A percentile compares a stretch with the other conserved stretches of the same genome.
phyloP scores from a whole-genome alignment of 2,797 vertebrate genomes.

The Apodemus agrarius region DNA sequence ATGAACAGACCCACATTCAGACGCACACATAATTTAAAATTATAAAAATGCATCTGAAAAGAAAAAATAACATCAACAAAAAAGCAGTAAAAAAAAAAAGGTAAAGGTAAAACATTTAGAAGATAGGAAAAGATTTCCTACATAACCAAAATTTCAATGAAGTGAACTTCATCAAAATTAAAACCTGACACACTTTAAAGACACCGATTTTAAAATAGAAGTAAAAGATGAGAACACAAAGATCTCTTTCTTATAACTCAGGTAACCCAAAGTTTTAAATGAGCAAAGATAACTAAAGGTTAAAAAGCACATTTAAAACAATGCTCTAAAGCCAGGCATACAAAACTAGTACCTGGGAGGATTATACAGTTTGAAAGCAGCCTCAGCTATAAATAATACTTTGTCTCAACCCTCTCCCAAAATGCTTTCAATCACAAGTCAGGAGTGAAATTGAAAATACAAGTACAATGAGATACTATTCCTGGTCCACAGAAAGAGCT shows the following conservation, averaged over 20 bases:
- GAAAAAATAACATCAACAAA: background rate
- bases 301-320: background rate
- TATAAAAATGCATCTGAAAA: background rate
- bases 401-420: background rate
- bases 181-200: slow-evolving; percentile 22
- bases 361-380: background rate
- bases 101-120: slow-evolving; percentile 6
- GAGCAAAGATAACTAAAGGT: background rate
- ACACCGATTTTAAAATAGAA: background rate
- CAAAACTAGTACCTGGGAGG: background rate
- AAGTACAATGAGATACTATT: background rate
- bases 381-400: background rate
- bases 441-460: background rate
- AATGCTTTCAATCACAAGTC: background rate
- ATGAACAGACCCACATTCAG: background rate
- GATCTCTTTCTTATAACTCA: background rate
- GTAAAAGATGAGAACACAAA: background rate
- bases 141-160: slow-evolving; percentile 16
- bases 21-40: too few species aligned
- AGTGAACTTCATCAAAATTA: slow-evolving; percentile 6
- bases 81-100: background rate
- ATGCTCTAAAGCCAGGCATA: background rate
- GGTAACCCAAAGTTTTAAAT: slow-evolving; percentile 13
- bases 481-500: background rate
- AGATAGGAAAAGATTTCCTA: slow-evolving; percentile 17